Conservation (phyloP, 2,797 vertebrate species). For the Oreochromis mossambicus region DNA sequence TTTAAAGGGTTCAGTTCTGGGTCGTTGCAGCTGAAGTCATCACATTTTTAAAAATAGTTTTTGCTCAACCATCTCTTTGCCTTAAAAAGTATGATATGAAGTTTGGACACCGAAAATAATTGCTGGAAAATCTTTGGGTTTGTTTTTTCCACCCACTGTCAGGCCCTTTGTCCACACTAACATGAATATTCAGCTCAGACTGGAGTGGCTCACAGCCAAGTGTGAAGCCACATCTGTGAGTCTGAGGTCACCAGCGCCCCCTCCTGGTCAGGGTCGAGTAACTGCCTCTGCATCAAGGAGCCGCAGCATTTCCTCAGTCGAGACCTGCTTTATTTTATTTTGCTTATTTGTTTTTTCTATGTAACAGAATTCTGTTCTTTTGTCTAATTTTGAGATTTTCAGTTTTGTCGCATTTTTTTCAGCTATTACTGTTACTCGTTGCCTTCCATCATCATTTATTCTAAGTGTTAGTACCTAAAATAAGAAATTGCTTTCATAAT, state of each 20-base stretch:
- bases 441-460: rapidly evolving
- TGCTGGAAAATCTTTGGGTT: not conserved
- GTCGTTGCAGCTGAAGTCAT: not conserved
- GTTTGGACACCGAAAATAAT: rapidly evolving
- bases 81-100: not conserved
- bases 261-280: not conserved
- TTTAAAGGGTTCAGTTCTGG: not conserved
- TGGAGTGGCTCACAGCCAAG: rapidly evolving
- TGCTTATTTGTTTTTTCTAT: rapidly evolving
- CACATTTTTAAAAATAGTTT: not conserved
- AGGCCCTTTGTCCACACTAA: not conserved
- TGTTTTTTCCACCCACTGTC: not conserved
- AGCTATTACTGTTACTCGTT: rapidly evolving
- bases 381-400: not conserved
- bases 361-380: not conserved
- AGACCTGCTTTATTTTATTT: not conserved
- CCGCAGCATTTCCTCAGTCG: not conserved
- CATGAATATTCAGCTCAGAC: not conserved
- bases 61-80: rapidly evolving
- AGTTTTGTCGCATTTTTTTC: rapidly evolving
- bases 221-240: rapidly evolving
- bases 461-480: not conserved
- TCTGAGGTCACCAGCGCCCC: not conserved
- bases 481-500: rapidly evolving
- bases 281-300: not conserved